Conservation (phyloP, 1,140 invertebrate species). For the Ips typographus region DNA sequence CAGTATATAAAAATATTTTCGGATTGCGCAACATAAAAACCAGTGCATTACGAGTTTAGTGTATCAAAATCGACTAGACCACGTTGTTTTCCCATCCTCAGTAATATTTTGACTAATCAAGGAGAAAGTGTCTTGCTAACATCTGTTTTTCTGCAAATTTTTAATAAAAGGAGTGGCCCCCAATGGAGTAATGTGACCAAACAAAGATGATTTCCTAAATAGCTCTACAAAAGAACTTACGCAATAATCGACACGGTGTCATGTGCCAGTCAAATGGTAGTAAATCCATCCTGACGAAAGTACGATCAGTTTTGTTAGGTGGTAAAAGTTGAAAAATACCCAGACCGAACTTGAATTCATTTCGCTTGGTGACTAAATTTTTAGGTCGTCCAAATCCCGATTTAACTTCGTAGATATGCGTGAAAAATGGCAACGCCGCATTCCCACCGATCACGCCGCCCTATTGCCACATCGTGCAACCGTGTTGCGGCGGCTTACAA, state of each 20-base stretch:
- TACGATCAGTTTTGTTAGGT: constrained; percentile 14
- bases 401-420: constrained; percentile 32
- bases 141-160: neutral
- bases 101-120: neutral
- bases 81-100: too few species aligned
- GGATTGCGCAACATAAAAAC: constrained; percentile 39
- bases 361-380: constrained; percentile 35
- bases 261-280: constrained; percentile 42
- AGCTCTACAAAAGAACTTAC: constrained; percentile 26
- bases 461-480: constrained; percentile 35
- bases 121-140: constrained; percentile 3
- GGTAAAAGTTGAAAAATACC: constrained; percentile 26
- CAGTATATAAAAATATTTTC: constrained; percentile 27
- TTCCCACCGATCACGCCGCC: constrained; percentile 40
- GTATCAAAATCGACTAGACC: too few species aligned
- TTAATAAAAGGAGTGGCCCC: constrained; percentile 18
- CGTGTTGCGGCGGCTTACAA: constrained; percentile 27
- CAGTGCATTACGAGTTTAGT: neutral
- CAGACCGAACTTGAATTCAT: constrained; percentile 34
- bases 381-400: constrained; percentile 32
- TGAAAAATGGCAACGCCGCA: constrained; percentile 41
- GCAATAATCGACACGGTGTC: constrained; percentile 24
- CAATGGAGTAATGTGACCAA: too few species aligned
- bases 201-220: too few species aligned
- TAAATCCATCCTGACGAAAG: constrained; percentile 27